A percentile compares a stretch with the other conserved stretches of the same genome.
These are phyloP conservation scores for Nomada ferruginata DNA, from an alignment of 2,888 invertebrate species.

Conservation along the genomic window DNA sequence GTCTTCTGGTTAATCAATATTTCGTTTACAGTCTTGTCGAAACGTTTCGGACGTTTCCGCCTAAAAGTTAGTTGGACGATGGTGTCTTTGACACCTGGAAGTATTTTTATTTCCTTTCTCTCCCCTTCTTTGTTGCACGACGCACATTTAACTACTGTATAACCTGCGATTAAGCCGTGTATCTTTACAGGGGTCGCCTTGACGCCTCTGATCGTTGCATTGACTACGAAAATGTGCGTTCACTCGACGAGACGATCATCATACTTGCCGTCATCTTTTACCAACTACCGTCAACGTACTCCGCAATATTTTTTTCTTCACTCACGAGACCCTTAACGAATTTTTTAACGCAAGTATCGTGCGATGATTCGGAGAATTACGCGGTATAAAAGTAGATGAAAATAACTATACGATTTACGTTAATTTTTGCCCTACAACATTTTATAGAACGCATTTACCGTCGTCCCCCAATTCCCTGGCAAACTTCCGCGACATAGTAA, in stretches of 20 bases:
- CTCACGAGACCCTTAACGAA: slow-evolving; percentile 14
- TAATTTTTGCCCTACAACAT: slow-evolving; percentile 17
- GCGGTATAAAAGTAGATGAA: slow-evolving; percentile 65
- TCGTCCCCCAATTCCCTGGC: not conserved
- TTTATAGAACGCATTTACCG: not conserved
- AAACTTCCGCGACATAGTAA: slow-evolving; percentile 20
- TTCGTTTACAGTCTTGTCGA: slow-evolving; percentile 82
- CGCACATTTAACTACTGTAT: slow-evolving; percentile 75
- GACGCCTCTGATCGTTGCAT: slow-evolving; percentile 46
- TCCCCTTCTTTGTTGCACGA: slow-evolving; percentile 28
- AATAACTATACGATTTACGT: slow-evolving; percentile 57
- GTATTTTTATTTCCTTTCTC: slow-evolving; percentile 65
- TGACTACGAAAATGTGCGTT: slow-evolving; percentile 3
- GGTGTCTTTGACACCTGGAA: slow-evolving; percentile 82
- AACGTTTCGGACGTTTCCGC: slow-evolving; percentile 80
- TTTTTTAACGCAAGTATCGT: slow-evolving; percentile 17
- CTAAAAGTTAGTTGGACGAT: slow-evolving; percentile 83
- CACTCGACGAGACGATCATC: slow-evolving; percentile 6
- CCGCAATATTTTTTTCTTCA: not conserved
- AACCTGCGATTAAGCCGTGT: slow-evolving; percentile 74
- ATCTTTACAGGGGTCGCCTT: slow-evolving; percentile 50
- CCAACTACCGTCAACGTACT: slow-evolving; percentile 35
- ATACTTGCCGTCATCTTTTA: not conserved
- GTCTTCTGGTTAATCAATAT: slow-evolving; percentile 79
- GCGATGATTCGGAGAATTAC: slow-evolving; percentile 42